Base-by-base conservation (phyloP, 2,113 vertebrate species). In the Pipra filicauda region DNA sequence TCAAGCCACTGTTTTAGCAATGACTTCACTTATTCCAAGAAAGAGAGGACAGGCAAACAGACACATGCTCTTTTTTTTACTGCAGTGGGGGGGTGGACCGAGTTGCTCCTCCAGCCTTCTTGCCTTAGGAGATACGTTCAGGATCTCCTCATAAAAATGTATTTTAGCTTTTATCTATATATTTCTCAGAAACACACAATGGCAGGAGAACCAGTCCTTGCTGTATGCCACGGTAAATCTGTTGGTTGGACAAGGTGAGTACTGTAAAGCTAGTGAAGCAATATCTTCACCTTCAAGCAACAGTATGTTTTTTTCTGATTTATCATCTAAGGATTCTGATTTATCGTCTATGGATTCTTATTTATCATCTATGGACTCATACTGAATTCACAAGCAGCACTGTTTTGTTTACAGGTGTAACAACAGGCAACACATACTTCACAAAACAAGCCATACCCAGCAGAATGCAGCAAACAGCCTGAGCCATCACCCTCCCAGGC, bases 1-100 rank as follows among this genome's bases (percentile, higher is more conserved):
- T 93, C 92, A 93, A 95, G 84, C 17, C 84, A 72, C 70, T 78
- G 22, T n/a, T 85, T 96, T 87, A 97, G 73, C 77, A 94, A 91
- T 82, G 77, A 89, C 72, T 94, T 95, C 80, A 91, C 57, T 87
- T 82, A 66, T 75, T 78, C 87, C 91, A 88, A 72, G 74, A 88
- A 65, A 75, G 62, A 91, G 7, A 86, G 33, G 28, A 84, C 41
- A 71, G 12, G 44, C 78, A 51, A 64, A 87, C 26, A 44, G 15
- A 48, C 27, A n/a, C 3, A 43, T 6, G 2, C 4, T 30, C 2
- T 33, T 23, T 54, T 73, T 6, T 64, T 52, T 21, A 62, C 35
- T 23, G 8, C 16, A 18, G 44, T 1, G 2, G 7, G 30, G 5
- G 8, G 5, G 8, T 10, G 51, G 28, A 31, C 2, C 26, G 31